These are phyloP conservation scores for Asarcornis scutulata DNA, from an alignment of 2,113 vertebrate species.

Conservation along the genomic window DNA sequence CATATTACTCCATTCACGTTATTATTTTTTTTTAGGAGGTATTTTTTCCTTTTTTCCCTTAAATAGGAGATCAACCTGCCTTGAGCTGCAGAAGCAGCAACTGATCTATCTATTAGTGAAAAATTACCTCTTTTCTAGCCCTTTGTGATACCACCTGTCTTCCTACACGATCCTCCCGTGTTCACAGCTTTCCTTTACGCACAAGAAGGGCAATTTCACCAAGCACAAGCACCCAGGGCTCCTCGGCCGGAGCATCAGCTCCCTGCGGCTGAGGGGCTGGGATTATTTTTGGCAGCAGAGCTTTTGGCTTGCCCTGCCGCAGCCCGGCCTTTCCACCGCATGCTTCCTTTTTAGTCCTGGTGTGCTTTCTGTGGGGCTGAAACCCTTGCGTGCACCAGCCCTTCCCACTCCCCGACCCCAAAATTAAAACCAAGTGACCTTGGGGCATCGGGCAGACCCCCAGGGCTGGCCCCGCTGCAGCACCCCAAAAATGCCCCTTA, in stretches of 20 bases:
- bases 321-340: neutral
- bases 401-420: no score
- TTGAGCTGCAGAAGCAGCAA: neutral
- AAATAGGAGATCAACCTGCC: neutral
- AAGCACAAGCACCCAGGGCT: neutral
- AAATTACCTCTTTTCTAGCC: neutral
- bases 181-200: neutral
- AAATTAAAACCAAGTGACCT: no score
- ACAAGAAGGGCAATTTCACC: neutral
- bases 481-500: rapidly evolving
- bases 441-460: neutral
- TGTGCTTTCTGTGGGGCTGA: neutral
- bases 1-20: neutral
- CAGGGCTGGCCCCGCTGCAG: rapidly evolving
- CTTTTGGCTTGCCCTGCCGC: neutral
- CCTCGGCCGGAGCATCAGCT: neutral
- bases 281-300: neutral
- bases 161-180: neutral
- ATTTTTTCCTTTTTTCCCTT: neutral
- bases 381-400: neutral
- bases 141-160: neutral
- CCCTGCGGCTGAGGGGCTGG: rapidly evolving
- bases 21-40: neutral
- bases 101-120: neutral
- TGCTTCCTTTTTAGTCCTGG: neutral